Percentiles rank a stretch among this genome's conserved stretches.
These are phyloP conservation scores for Chaenocephalus aceratus DNA, from an alignment of 2,113 vertebrate species.

Conservation along the genomic window DNA sequence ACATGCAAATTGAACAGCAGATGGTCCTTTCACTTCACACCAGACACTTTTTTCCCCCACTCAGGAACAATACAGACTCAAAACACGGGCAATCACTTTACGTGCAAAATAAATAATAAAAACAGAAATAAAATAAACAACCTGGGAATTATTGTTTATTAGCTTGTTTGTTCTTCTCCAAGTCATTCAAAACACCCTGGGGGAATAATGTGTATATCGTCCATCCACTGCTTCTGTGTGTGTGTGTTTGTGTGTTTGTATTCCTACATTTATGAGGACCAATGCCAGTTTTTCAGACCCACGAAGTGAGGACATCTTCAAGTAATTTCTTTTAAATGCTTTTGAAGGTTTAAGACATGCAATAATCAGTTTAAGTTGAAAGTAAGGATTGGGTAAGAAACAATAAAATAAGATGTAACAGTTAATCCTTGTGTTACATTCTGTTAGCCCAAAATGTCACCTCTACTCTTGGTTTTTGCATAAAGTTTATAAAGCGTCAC, in stretches of 20 bases:
- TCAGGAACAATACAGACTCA: constrained; percentile 24
- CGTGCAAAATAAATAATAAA: constrained; percentile 13
- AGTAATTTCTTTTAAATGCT: too few relatives aligned
- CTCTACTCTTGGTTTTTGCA: background rate
- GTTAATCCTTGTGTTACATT: background rate
- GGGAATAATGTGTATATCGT: background rate
- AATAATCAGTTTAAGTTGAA: too few relatives aligned
- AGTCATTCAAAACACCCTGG: background rate
- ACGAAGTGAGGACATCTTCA: background rate
- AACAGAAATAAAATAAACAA: constrained; percentile 5
- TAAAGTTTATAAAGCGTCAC: too few relatives aligned
- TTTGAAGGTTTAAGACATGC: too few relatives aligned
- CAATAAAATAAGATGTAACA: background rate
- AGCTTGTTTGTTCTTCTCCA: too few relatives aligned
- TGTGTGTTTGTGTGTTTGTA: too few relatives aligned
- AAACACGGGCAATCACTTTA: constrained; percentile 8
- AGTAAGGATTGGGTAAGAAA: too few relatives aligned
- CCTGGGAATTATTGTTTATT: background rate
- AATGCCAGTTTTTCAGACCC: too few relatives aligned
- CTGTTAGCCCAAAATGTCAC: too few relatives aligned
- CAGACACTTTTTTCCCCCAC: constrained; percentile 2
- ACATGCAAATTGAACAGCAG: constrained; percentile 43
- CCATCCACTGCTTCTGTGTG: background rate
- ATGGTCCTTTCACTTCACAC: constrained; percentile 21
- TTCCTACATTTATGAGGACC: background rate